These are phyloP conservation scores for Stratiomys singularior DNA, from an alignment of 2,888 invertebrate species.

Conservation along the genomic window DNA sequence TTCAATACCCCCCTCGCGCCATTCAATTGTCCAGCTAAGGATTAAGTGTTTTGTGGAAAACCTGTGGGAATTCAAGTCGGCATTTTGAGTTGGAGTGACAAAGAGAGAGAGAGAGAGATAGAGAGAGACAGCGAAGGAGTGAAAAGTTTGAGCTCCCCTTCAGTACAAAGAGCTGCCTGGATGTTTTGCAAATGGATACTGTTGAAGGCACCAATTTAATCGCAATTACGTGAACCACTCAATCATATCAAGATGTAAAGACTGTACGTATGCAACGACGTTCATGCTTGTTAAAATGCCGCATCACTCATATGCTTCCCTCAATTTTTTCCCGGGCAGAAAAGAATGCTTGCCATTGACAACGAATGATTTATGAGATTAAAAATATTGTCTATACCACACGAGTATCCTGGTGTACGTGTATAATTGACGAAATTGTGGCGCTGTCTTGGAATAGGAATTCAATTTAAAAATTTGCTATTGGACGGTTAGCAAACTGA, in stretches of 20 bases:
- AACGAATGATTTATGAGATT: slow-evolving; percentile 38
- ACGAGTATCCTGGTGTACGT: no score
- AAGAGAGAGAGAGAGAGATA: no score
- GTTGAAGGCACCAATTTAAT: slow-evolving; percentile 30
- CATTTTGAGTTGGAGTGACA: neutral
- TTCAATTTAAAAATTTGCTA: no score
- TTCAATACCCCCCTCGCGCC: neutral
- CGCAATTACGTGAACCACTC: slow-evolving; percentile 38
- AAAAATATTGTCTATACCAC: no score
- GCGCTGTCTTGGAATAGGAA: no score
- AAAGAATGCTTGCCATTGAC: slow-evolving; percentile 32
- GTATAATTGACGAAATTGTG: no score
- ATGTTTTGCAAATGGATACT: slow-evolving; percentile 11
- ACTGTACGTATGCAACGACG: slow-evolving; percentile 28
- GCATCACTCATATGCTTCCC: slow-evolving; percentile 35
- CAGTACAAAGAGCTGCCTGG: neutral
- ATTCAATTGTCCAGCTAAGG: neutral
- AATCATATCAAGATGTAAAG: slow-evolving; percentile 38
- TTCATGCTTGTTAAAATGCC: slow-evolving; percentile 41
- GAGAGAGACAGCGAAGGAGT: no score
- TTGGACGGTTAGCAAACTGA: no score
- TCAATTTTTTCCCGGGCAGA: neutral
- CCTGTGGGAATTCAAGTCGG: neutral
- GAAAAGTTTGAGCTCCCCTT: neutral
- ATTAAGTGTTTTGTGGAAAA: slow-evolving; percentile 13